phyloP scores from a whole-genome alignment of 1,140 invertebrate species.

The Monomorium pharaonis region DNA sequence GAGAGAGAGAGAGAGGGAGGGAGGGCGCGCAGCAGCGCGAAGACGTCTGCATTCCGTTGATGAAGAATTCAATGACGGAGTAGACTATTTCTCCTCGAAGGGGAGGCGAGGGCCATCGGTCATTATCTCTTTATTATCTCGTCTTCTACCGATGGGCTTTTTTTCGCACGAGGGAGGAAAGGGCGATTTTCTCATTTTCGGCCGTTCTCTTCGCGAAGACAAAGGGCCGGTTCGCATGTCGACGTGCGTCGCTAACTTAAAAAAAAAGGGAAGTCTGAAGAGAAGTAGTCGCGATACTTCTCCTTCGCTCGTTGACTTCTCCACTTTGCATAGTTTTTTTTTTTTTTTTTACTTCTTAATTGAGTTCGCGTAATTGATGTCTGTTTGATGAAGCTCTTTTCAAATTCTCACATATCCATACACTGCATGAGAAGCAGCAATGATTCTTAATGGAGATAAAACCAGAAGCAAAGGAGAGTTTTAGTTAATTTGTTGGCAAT shows the following conservation, averaged over 20 bases:
- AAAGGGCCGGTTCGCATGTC: conserved; percentile 61
- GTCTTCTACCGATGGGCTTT: conserved; percentile 57
- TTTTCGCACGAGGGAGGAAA: conserved; percentile 18
- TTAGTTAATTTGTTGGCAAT: not conserved
- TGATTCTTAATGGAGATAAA: not conserved
- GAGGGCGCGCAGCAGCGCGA: conserved; percentile 27
- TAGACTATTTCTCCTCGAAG: conserved; percentile 52
- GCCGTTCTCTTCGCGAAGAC: conserved; percentile 48
- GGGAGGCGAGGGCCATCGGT: conserved; percentile 42
- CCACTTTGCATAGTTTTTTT: not conserved
- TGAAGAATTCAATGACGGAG: conserved; percentile 75
- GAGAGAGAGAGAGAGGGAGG: not conserved
- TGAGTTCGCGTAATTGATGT: not conserved
- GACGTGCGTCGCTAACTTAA: conserved; percentile 39
- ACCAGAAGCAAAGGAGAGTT: not conserved
- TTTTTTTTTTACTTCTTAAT: not conserved
- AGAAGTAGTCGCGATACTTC: not conserved
- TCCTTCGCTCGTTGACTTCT: not conserved
- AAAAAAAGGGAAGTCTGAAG: not conserved
- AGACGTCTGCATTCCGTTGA: conserved; percentile 67
- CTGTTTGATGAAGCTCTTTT: not conserved
- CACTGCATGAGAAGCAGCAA: not conserved
- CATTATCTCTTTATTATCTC: conserved; percentile 72
- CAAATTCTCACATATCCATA: not conserved
- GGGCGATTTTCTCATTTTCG: not conserved